phyloP scores from a whole-genome alignment of 1,140 invertebrate genomes.

The Drosophila albomicans region DNA sequence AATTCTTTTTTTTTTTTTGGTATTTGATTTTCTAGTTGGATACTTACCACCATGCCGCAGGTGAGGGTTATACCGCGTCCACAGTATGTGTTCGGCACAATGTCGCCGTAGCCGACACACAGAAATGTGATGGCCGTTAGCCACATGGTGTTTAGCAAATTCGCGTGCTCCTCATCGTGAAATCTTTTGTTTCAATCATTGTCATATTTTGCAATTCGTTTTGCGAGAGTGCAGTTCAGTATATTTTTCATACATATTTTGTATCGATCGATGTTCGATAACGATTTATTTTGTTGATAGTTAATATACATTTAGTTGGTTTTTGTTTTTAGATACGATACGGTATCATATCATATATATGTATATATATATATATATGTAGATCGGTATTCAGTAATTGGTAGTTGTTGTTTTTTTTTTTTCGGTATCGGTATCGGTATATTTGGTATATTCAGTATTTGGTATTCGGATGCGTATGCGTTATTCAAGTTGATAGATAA shows the following conservation, averaged over 20 bases:
- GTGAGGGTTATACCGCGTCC: slow-evolving; percentile 95
- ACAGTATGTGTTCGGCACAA: slow-evolving; percentile 97
- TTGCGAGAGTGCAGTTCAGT: slow-evolving; percentile 32
- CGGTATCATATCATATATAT: slow-evolving; percentile 60
- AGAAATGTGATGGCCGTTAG: slow-evolving; percentile 95
- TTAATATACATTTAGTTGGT: slow-evolving; percentile 7
- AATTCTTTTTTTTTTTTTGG: slow-evolving; percentile 30
- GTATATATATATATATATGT: slow-evolving; percentile 50
- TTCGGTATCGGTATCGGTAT: slow-evolving; percentile 51
- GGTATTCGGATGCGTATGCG: slow-evolving; percentile 67
- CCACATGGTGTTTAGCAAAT: slow-evolving; percentile 97
- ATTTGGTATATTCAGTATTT: slow-evolving; percentile 63
- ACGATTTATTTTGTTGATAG: slow-evolving; percentile 26
- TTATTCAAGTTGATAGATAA: slow-evolving; percentile 57
- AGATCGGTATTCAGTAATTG: slow-evolving; percentile 35
- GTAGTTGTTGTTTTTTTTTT: background rate
- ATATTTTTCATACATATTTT: slow-evolving; percentile 11
- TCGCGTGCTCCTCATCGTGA: slow-evolving; percentile 94
- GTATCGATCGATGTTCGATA: background rate
- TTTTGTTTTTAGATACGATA: slow-evolving; percentile 28
- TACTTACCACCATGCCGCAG: slow-evolving; percentile 97
- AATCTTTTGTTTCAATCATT: slow-evolving; percentile 86
- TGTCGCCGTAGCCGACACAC: slow-evolving; percentile 93
- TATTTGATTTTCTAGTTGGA: slow-evolving; percentile 52
- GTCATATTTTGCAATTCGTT: slow-evolving; percentile 29